Evolutionary conservation across 1,140 invertebrate genomes (phyloP).

Genomic region (Medauroidea extradentata): DNA sequence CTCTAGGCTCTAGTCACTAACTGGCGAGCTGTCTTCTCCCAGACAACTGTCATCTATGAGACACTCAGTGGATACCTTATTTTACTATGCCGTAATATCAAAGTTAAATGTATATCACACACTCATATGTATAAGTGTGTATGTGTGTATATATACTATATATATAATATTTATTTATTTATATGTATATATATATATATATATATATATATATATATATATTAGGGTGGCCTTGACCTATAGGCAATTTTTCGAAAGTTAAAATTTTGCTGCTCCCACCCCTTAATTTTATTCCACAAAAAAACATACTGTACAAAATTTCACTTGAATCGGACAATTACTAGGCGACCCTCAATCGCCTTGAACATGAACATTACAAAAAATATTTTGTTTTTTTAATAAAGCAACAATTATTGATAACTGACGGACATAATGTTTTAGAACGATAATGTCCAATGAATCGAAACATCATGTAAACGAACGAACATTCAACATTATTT

Average conservation of each 20-base stretch:
- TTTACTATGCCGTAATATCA: too few relatives aligned
- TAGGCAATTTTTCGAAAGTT: conserved; percentile 1
- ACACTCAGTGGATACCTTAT: too few relatives aligned
- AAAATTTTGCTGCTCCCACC: not conserved
- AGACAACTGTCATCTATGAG: too few relatives aligned
- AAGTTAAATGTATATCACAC: too few relatives aligned
- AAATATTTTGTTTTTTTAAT: not conserved
- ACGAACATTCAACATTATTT: not conserved
- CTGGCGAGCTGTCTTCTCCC: too few relatives aligned
- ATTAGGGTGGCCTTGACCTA: conserved; percentile 4
- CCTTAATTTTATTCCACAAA: not conserved
- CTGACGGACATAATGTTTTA: not conserved
- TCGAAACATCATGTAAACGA: not conserved
- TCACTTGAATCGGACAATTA: not conserved
- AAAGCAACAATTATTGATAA: too few relatives aligned
- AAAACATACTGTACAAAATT: not conserved
- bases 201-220: too few relatives aligned
- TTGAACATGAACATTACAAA: not conserved
- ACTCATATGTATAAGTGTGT: too few relatives aligned
- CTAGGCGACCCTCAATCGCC: not conserved
- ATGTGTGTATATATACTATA: too few relatives aligned
- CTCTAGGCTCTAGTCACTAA: too few relatives aligned
- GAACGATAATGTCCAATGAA: not conserved
- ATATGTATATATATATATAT: too few relatives aligned
- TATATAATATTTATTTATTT: too few relatives aligned